phyloP scores from a whole-genome alignment of 2,888 invertebrate species.

The Emmelina monodactyla region DNA sequence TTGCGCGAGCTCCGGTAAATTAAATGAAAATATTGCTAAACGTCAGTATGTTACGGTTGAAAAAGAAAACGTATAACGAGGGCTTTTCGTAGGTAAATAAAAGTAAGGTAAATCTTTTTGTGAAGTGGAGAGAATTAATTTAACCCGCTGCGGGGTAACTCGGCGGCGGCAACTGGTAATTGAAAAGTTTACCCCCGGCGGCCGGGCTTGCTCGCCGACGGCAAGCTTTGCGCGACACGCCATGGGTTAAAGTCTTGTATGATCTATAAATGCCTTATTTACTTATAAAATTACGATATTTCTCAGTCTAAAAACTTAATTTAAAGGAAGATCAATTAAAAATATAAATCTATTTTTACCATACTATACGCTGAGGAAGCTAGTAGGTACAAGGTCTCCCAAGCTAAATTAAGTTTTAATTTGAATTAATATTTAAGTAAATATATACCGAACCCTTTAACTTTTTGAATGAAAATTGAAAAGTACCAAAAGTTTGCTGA shows the following conservation, averaged over 20 bases:
- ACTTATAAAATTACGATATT: too few species aligned
- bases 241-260: too few species aligned
- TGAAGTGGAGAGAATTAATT: conserved; percentile 67
- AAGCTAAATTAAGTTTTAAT: too few species aligned
- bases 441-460: conserved; percentile 40
- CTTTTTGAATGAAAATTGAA: conserved; percentile 38
- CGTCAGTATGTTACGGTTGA: conserved; percentile 62
- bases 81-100: conserved; percentile 34
- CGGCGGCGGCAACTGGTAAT: conserved; percentile 60
- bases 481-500: conserved; percentile 30
- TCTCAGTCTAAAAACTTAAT: too few species aligned
- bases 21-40: conserved; percentile 65
- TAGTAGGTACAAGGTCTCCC: too few species aligned
- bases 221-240: too few species aligned
- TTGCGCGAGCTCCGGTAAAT: conserved; percentile 56
- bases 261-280: too few species aligned
- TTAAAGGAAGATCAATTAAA: too few species aligned
- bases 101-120: conserved; percentile 64
- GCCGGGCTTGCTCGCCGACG: too few species aligned
- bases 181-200: conserved; percentile 66
- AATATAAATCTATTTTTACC: too few species aligned
- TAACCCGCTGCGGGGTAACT: conserved; percentile 67
- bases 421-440: too few species aligned
- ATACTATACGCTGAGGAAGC: too few species aligned
- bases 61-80: conserved; percentile 40